These are phyloP conservation scores for Triplophysa siluroides DNA, from an alignment of 2,113 vertebrate genomes.

Conservation along the genomic window DNA sequence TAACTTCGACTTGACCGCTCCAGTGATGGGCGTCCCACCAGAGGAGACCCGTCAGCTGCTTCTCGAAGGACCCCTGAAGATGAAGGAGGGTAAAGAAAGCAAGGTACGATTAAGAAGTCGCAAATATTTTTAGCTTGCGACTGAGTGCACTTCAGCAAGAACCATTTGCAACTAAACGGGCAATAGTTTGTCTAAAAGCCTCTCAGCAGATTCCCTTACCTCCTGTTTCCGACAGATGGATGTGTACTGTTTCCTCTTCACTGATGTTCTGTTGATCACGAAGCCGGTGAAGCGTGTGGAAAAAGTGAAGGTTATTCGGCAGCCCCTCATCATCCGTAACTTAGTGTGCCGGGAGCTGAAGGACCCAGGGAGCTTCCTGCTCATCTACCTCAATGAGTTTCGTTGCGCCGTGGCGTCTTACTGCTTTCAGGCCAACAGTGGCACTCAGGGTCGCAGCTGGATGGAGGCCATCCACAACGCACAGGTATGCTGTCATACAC, in stretches of 20 bases:
- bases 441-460: constrained; percentile 86
- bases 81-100: constrained; percentile 92
- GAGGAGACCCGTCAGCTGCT: constrained; percentile 90
- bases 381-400: constrained; percentile 95
- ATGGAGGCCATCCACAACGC: constrained; percentile 86
- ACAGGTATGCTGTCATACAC: constrained; percentile 77
- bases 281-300: constrained; percentile 90
- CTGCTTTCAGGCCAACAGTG: constrained; percentile 91
- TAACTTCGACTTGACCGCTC: constrained; percentile 84
- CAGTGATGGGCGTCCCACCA: constrained; percentile 80
- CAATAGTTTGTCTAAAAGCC: constrained; percentile 17
- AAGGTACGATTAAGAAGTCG: constrained; percentile 59
- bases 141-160: constrained; percentile 15
- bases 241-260: constrained; percentile 95
- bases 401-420: constrained; percentile 87
- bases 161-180: constrained; percentile 1
- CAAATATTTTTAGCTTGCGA: background rate
- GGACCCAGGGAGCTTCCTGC: constrained; percentile 89
- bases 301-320: constrained; percentile 89
- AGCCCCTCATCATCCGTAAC: constrained; percentile 88
- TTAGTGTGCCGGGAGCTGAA: constrained; percentile 90
- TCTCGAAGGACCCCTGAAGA: constrained; percentile 86
- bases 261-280: constrained; percentile 90
- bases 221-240: constrained; percentile 79
- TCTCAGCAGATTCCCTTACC: constrained; percentile 7